phyloP scores from a whole-genome alignment of 2,797 vertebrate genomes.

The Chaenodraco wilsoni region DNA sequence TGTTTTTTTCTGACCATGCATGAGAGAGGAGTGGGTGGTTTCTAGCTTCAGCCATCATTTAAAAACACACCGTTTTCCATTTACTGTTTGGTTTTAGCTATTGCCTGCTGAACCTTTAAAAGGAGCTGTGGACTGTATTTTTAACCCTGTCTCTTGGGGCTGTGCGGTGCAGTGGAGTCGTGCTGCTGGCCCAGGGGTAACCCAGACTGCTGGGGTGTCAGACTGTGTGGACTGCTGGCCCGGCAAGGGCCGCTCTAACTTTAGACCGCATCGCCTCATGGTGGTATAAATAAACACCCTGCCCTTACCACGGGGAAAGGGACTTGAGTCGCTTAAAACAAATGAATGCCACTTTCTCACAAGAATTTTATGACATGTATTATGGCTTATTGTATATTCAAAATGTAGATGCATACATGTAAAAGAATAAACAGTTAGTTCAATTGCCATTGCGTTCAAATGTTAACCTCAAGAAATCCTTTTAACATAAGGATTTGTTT shows the following conservation, averaged over 20 bases:
- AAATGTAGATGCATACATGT: not conserved
- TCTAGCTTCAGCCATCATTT: conserved; percentile 59
- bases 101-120: conserved; percentile 80
- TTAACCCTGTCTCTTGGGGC: conserved; percentile 79
- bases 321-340: conserved; percentile 62
- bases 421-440: not conserved
- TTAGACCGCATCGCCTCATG: conserved; percentile 76
- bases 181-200: conserved; percentile 72
- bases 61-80: conserved; percentile 75
- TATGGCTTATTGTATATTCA: not conserved
- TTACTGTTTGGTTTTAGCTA: conserved; percentile 66
- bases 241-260: conserved; percentile 72
- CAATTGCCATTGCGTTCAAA: not conserved
- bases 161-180: conserved; percentile 53
- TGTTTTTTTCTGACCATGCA: conserved; percentile 61
- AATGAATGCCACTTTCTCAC: conserved; percentile 67
- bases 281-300: conserved; percentile 78
- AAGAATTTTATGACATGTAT: conserved; percentile 38
- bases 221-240: conserved; percentile 67
- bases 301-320: conserved; percentile 54
- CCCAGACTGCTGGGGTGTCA: conserved; percentile 80
- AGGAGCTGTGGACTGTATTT: conserved; percentile 79
- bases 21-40: conserved; percentile 87
- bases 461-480: not conserved
- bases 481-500: not conserved